Base-by-base conservation (phyloP, 2,888 invertebrate species). In the Tromatobia lineatoria region DNA sequence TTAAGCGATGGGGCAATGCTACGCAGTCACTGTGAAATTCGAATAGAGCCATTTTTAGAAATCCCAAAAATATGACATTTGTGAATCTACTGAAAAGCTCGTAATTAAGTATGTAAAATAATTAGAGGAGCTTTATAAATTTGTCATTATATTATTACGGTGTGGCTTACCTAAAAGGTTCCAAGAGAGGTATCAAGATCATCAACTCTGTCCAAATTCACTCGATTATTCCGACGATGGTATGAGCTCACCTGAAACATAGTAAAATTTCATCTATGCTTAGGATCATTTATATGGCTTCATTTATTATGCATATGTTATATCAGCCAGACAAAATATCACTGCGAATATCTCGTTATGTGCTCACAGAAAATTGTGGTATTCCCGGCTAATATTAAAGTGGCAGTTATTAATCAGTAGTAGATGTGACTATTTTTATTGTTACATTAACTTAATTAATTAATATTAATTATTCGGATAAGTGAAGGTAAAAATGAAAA, bases 211-310 rank as follows among this genome's bases (percentile, higher is more conserved):
- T 70, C 83, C 80, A 85, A 86, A 86, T 83, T 78, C 52, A 45
- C 83, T 81, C 86, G 81, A 61, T 78, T 81, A 85, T 86, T 75
- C 83, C 79, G 82, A 70, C 47, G 80, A 85, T 59, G 81, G 78
- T 85, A 71, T 85, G 79, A 85, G 86, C 88, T 88, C 88, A 87
- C 88, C 87, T 88, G 87, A 34, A 87, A 86, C 71, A 25, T 64
- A 64, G 71, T 34, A 47, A 52, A 75, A 75, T 18, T n/a, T 15
- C 13, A 75, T 50, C 20, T 13, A 47, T 34, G 38, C 50, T 74
- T 74, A 74, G 50, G 13, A 8, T n/a, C 45, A 59, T 64, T 64
- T 38, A 47, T 29, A 25, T 57, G 11, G 1, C 3, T 29, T 34
- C 13, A 7, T n/a, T 34, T 38, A 29, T 29, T 15, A 34, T 61